These are phyloP conservation scores for Ferrisia virgata DNA, from an alignment of 2,888 invertebrate genomes.

Conservation along the genomic window DNA sequence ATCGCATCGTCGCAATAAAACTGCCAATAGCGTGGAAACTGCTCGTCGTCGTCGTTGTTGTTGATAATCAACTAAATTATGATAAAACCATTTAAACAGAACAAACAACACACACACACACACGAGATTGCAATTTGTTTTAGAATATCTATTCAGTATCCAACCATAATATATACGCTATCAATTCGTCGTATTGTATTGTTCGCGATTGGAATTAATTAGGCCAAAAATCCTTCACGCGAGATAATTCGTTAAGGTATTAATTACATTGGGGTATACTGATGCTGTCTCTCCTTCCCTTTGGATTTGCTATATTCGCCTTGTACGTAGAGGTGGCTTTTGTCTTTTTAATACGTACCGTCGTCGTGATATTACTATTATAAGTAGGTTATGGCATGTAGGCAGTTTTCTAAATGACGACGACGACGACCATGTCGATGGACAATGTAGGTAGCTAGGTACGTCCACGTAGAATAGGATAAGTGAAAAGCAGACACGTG, in stretches of 20 bases:
- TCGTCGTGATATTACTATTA: too few relatives aligned
- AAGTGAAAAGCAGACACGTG: not conserved
- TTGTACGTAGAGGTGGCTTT: not conserved
- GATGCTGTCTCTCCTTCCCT: not conserved
- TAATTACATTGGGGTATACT: not conserved
- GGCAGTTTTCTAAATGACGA: too few relatives aligned
- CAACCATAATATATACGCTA: too few relatives aligned
- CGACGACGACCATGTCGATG: too few relatives aligned
- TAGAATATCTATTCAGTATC: not conserved
- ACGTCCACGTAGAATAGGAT: too few relatives aligned
- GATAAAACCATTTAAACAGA: not conserved
- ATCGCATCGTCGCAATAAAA: not conserved
- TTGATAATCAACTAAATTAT: not conserved
- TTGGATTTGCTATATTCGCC: not conserved
- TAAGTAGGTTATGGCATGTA: not conserved
- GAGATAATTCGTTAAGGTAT: not conserved
- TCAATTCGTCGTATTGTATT: not conserved
- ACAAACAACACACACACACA: too few relatives aligned
- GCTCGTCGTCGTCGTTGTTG: not conserved
- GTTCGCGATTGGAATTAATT: not conserved
- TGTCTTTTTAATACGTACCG: not conserved
- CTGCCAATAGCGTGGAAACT: not conserved
- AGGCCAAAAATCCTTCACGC: conserved; percentile 2
- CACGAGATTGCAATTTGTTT: not conserved
- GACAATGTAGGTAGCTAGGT: too few relatives aligned